Evolutionary conservation across 2,797 vertebrate genomes (phyloP), one percentile per base, ranked within the genome.

Genomic region (Decapterus maruadsi): DNA sequence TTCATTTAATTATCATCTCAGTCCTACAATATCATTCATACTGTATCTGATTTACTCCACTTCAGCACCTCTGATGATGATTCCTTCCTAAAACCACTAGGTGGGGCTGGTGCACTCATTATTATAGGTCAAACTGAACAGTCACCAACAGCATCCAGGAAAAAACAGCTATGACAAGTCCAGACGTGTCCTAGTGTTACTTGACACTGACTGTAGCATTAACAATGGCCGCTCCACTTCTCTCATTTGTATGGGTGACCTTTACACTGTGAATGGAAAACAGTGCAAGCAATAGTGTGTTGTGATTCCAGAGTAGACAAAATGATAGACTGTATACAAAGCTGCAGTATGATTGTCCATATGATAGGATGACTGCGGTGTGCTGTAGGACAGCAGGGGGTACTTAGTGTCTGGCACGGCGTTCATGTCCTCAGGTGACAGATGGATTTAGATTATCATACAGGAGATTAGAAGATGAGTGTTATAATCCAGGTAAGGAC

Each of bases 401-500:
- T 72, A 53, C 56, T 87, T 67, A 75, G 31, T 78, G 48, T 77
- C 65, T 77, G 77, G 48, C 46, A 77, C 55, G 56, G 38, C 83
- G 69, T 88, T 75, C 43, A 59, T 78, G 60, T 76, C 40, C 63
- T 90, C 75, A 82, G 72, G 74, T 89, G 88, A 90, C 89, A 86
- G 82, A 85, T 72, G 90, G 93, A 93, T 93, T 93, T 70, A 85
- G 90, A 93, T 93, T 84, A 91, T 88, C 72, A 77, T 72, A 78
- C 51, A 68, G 38, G 60, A 82, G 89, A 93, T 93, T 92, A 93
- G 34, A 74, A 75, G 69, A 72, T 87, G 75, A 72, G 65, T 46
- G 68, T 81, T 82, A 72, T 93, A 94, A 93, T 94, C 92, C 82
- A 68, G 38, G 53, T 77, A 91, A 90, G 90, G 91, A 84, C 84